Conservation (phyloP, 2,113 vertebrate species). For the Sphyrna mokarran region DNA sequence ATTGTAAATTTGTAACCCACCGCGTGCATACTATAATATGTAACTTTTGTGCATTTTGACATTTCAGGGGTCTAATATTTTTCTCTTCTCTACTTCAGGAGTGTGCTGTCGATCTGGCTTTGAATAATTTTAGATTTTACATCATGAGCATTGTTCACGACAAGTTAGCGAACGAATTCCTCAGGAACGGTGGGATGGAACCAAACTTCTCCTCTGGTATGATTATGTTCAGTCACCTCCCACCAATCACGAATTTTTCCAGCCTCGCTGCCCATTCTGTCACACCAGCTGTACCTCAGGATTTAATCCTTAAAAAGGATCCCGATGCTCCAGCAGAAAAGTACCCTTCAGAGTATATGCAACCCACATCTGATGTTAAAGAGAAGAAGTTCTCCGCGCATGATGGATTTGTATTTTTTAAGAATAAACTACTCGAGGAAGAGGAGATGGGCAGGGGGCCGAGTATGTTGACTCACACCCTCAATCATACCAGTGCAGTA, state of each 20-base stretch:
- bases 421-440: slow-evolving; percentile 61
- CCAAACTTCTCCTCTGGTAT: slow-evolving; percentile 80
- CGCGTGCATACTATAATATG: background rate
- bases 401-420: slow-evolving; percentile 66
- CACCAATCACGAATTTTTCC: slow-evolving; percentile 92
- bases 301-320: slow-evolving; percentile 95
- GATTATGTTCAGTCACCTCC: slow-evolving; percentile 96
- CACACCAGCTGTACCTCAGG: slow-evolving; percentile 55
- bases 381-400: slow-evolving; percentile 86
- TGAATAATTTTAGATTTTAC: slow-evolving; percentile 10
- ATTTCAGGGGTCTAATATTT: background rate
- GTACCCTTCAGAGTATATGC: slow-evolving; percentile 72
- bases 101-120: slow-evolving; percentile 21
- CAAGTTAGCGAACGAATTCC: slow-evolving; percentile 86
- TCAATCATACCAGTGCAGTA: slow-evolving; percentile 65
- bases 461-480: slow-evolving; percentile 82
- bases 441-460: slow-evolving; percentile 68
- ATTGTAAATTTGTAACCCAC: background rate
- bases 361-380: slow-evolving; percentile 84
- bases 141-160: slow-evolving; percentile 47
- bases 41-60: background rate
- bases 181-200: slow-evolving; percentile 84
- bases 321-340: slow-evolving; percentile 68
- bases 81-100: slow-evolving; percentile 23
- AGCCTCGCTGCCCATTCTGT: slow-evolving; percentile 75